phyloP scores from a whole-genome alignment of 37 sponge, comb jelly and placozoan species.

The Haliclona indistincta region DNA sequence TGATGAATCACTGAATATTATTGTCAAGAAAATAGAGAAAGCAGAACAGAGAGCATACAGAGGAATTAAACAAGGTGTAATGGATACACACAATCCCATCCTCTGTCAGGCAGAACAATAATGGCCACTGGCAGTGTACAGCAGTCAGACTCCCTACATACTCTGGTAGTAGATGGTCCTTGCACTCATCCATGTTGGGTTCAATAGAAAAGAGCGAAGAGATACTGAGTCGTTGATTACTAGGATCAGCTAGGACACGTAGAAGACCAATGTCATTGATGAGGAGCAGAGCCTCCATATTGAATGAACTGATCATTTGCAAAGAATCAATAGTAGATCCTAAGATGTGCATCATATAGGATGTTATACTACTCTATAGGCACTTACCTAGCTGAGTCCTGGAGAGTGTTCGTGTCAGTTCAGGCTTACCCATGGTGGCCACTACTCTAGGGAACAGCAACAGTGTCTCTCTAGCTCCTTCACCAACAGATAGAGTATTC shows the following conservation, averaged over 20 bases:
- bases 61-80: not conserved
- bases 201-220: not conserved
- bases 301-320: too few relatives aligned
- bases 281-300: not conserved
- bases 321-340: too few relatives aligned
- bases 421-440: too few relatives aligned
- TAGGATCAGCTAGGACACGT: not conserved
- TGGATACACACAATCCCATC: conserved; percentile 63
- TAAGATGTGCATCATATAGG: too few relatives aligned
- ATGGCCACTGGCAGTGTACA: conserved; percentile 17
- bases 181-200: not conserved
- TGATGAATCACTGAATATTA: conserved; percentile 32
- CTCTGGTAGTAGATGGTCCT: conserved; percentile 15
- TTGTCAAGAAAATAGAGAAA: not conserved
- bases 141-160: not conserved
- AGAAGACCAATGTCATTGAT: not conserved
- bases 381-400: not conserved
- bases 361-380: not conserved
- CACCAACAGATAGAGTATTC: not conserved
- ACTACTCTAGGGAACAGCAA: too few relatives aligned
- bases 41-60: not conserved
- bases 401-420: not conserved
- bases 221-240: not conserved
- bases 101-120: conserved; percentile 25
- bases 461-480: not conserved